These are phyloP conservation scores for Tenualosa thibaudeaui DNA, from an alignment of 2,797 vertebrate species.

Conservation along the genomic window DNA sequence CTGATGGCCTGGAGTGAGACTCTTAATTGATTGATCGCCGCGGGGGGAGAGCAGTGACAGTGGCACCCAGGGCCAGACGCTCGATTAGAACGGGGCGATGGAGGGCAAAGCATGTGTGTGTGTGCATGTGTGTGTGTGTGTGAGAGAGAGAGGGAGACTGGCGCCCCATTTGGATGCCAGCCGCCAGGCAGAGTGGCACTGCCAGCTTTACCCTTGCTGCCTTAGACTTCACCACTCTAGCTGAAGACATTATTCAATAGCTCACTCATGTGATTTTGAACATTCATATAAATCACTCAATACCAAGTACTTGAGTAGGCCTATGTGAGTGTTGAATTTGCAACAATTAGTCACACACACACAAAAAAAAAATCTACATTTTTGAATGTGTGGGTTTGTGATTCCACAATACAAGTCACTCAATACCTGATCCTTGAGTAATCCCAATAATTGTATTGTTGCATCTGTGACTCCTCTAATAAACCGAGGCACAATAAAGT, in stretches of 20 bases:
- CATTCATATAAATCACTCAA: not conserved
- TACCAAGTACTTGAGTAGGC: not conserved
- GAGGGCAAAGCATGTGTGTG: not conserved
- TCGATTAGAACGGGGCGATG: not conserved
- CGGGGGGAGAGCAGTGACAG: not conserved
- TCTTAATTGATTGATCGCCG: constrained; percentile 8
- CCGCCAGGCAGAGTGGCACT: not conserved
- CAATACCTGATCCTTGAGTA: not conserved
- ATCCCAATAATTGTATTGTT: not conserved
- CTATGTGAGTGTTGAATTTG: not conserved
- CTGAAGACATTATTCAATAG: not conserved
- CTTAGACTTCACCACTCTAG: not conserved
- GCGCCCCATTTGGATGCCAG: not conserved
- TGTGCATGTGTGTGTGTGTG: not conserved
- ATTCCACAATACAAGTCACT: not conserved
- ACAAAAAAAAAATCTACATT: no score
- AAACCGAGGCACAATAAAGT: not conserved
- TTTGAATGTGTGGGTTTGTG: no score
- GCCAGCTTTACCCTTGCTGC: not conserved
- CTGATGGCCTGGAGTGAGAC: not conserved
- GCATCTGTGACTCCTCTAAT: not conserved
- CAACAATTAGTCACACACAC: no score
- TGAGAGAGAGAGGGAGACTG: not conserved
- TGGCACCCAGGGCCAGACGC: not conserved
- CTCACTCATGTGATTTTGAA: not conserved